Evolutionary conservation across 2,888 invertebrate genomes (phyloP).

Genomic region (Pristionchus exspectatus): DNA sequence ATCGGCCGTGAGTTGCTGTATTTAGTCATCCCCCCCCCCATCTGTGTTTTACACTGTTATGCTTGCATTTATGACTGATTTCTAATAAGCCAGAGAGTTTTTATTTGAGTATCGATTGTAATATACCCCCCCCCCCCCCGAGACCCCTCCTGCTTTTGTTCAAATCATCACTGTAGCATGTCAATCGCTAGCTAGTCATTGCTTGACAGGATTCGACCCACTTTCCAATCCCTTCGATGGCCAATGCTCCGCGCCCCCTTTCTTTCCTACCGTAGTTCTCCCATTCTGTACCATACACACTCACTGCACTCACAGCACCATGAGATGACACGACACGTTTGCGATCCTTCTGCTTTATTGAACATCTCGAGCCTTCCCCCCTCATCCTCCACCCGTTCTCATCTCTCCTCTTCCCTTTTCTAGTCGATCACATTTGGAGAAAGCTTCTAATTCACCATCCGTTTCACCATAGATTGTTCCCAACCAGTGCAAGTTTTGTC

Average conservation of each 20-base stretch:
- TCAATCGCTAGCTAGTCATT: slow-evolving; percentile 30
- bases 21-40: not conserved
- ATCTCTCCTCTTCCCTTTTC: not conserved
- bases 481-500: not conserved
- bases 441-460: slow-evolving; percentile 9
- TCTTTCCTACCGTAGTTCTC: slow-evolving; percentile 15
- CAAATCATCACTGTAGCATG: not conserved
- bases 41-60: slow-evolving; percentile 4
- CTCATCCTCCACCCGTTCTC: not conserved
- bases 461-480: slow-evolving; percentile 13
- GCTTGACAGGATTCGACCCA: slow-evolving; percentile 2
- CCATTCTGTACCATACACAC: slow-evolving; percentile 19
- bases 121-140: slow-evolving; percentile 13
- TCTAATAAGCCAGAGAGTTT: slow-evolving; percentile 9
- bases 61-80: slow-evolving; percentile 20
- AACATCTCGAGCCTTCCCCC: not conserved
- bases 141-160: not conserved
- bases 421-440: not conserved
- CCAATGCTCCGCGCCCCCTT: not conserved
- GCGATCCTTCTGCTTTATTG: not conserved
- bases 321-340: slow-evolving; percentile 9
- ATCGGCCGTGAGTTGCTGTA: not conserved
- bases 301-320: not conserved
- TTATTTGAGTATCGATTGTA: slow-evolving; percentile 11
- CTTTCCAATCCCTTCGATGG: not conserved